These are phyloP conservation scores for Pantherophis guttatus DNA, from an alignment of 2,113 vertebrate genomes.

Conservation along the genomic window DNA sequence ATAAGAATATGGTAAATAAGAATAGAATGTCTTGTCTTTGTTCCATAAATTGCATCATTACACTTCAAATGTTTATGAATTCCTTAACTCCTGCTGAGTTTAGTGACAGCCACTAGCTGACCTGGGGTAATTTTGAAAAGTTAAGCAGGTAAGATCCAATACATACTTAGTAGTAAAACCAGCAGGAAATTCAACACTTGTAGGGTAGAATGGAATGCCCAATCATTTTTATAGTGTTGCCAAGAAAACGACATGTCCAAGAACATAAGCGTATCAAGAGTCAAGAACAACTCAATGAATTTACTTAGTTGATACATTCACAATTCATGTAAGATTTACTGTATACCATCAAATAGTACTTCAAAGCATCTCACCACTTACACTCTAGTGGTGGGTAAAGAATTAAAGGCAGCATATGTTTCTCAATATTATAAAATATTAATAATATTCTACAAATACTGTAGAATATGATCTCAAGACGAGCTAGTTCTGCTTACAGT, in stretches of 20 bases:
- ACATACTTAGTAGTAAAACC: neutral
- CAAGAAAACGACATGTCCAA: neutral
- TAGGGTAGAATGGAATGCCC: neutral
- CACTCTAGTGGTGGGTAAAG: neutral
- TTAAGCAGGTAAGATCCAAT: neutral
- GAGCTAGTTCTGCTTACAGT: neutral
- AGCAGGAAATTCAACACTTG: neutral
- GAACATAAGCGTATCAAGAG: neutral
- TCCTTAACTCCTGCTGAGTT: neutral
- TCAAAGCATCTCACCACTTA: neutral
- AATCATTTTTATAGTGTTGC: neutral
- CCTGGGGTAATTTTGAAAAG: neutral
- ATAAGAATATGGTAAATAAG: neutral
- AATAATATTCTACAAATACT: conserved; percentile 16
- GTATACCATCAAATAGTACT: neutral
- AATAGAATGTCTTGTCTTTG: neutral
- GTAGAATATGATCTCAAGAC: neutral
- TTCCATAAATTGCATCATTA: neutral
- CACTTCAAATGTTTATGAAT: neutral
- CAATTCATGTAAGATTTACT: neutral
- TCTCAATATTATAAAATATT: conserved; percentile 30
- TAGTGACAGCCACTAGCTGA: neutral
- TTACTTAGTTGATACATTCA: neutral
- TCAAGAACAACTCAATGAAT: neutral
- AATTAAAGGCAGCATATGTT: conserved; percentile 4